Evolutionary conservation across 2,113 vertebrate genomes (phyloP), one percentile per base, ranked within the genome.

Genomic region (Ictidomys tridecemlineatus): DNA sequence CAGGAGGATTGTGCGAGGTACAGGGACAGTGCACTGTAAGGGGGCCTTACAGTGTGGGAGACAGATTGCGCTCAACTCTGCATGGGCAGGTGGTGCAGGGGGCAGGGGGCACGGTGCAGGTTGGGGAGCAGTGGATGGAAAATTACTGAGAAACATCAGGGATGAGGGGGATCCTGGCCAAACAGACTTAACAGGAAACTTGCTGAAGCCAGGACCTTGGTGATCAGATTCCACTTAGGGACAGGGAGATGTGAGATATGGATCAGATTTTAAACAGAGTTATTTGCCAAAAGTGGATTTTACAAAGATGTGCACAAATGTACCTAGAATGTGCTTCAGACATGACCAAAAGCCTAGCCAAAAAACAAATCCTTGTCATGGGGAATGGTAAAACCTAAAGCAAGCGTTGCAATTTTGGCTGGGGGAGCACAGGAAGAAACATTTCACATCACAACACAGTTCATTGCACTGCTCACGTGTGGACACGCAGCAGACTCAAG

Each of bases 401-500:
- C 18, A 61, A 58, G 45, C 10, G 17, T 80, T 92, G 65, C 22
- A 16, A n/a, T 26, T 39, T n/a, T 51, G 10, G 10, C 48, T 13
- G 12, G 2, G 48, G 61, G 42, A 58, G 37, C 42, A 45, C 53
- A 24, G 65, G 26, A 37, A 63, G n/a, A 80, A 77, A 32, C 18
- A 32, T 34, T 79, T 67, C 32, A 34, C 7, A 30, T 39, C 37
- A 17, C 12, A 53, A 24, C 28, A 26, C 17, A 16, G 32, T 42
- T 8, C 5, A 22, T 3, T 4, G 16, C 30, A 58, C 53, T 32
- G 1, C 1, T 1, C 20, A 18, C 13, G 13, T 26, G 28, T 6
- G 22, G 5, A 56, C 30, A 30, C 28, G 3, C 0, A 51, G 72
- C 45, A 95, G 85, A 61, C 26, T 34, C 67, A 42, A 18, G 85